Conservation (phyloP, 2,113 vertebrate genomes). For the Ictalurus punctatus region DNA sequence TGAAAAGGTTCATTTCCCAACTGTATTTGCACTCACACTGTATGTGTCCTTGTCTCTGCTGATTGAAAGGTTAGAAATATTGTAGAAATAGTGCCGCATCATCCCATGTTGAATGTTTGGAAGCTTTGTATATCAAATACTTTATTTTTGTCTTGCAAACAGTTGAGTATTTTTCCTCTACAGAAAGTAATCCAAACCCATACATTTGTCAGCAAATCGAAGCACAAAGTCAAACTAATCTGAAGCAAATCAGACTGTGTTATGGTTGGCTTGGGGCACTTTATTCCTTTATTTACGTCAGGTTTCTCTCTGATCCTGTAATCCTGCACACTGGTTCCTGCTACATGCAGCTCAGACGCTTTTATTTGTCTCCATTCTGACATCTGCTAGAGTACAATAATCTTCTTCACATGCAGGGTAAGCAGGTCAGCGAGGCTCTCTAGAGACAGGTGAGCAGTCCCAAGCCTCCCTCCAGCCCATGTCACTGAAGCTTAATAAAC, state of each 20-base stretch:
- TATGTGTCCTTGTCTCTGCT: neutral
- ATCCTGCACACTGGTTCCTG: slow-evolving; percentile 43
- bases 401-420: slow-evolving; percentile 10
- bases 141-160: slow-evolving; percentile 1
- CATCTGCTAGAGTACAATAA: slow-evolving; percentile 21
- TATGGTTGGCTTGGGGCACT: neutral
- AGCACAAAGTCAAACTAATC: slow-evolving; percentile 28
- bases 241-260: slow-evolving; percentile 26
- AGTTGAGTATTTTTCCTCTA: neutral
- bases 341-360: slow-evolving; percentile 25
- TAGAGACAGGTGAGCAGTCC: slow-evolving; percentile 26
- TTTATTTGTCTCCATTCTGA: slow-evolving; percentile 16
- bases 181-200: slow-evolving; percentile 1
- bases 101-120: neutral
- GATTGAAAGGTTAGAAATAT: neutral
- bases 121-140: neutral
- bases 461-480: slow-evolving; percentile 4
- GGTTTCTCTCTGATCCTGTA: slow-evolving; percentile 46
- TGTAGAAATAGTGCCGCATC: neutral
- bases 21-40: neutral
- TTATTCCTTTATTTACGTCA: slow-evolving; percentile 40
- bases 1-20: neutral
- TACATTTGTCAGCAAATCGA: slow-evolving; percentile 30
- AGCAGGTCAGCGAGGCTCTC: slow-evolving; percentile 4
- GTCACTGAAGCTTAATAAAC: slow-evolving; percentile 20